Base-by-base conservation (phyloP, 1,140 invertebrate genomes). In the Orchesella cincta region DNA sequence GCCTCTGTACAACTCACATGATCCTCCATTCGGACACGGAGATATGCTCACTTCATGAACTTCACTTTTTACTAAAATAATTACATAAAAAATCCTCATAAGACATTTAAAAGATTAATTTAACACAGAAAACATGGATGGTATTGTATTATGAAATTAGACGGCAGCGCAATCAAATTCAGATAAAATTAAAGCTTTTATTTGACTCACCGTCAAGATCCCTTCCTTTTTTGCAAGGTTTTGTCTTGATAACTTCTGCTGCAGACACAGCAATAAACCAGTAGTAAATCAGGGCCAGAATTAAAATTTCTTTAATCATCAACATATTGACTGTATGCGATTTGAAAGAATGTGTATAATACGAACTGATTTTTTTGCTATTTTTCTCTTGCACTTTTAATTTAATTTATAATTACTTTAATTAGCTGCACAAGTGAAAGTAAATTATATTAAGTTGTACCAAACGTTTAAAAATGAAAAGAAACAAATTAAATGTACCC, bases 21-120 rank as follows among this genome's bases (percentile, higher is more conserved):
- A 85, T 36, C 86, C 85, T 8, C 87, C 88, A 80, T 89, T 86
- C 34, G 85, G 84, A 76, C 90, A 91, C 0, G 89, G 89, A n/a
- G 83, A 79, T 0, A 90, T 85, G 1, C 84, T 84, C 33, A 90
- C 87, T 79, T 89, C 84, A 33, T 87, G 82, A 46, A 90, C 83
- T 8, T 81, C 85, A 72, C 89, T 73, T 67, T 67, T 67, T 33
- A 29, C 62, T 67, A 67, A 67, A 67, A 57, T 23, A 57, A 57
- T n/a, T 23, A 57, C 54, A 57, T 57, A 3, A 5, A 12, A 57
- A 26, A 57, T 57, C n/a, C n/a, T n/a, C n/a, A n/a, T n/a, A n/a
- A n/a, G n/a, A n/a, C n/a, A n/a, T 46, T 46, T 46, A 12, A 46
- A 8, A 46, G 39, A 20, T 8, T 8, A 20, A 12, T 12, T 46